Evolutionary conservation across 2,888 invertebrate species (phyloP).

Genomic region (Heterodera filipjevi): DNA sequence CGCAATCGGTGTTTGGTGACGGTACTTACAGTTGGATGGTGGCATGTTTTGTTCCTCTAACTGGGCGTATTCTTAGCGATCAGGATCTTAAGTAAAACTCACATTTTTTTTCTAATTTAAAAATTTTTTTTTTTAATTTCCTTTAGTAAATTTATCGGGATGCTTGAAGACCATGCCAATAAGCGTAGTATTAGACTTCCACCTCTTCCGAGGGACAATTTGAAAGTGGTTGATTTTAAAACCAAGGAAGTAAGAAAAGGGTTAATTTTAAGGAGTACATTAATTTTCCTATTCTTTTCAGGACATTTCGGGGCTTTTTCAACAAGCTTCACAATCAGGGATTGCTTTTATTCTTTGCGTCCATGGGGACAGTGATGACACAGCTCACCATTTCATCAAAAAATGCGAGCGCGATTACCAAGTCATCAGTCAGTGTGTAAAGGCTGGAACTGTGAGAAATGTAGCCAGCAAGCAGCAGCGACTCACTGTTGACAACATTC

Average conservation of each 20-base stretch:
- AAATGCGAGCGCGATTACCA: conserved; percentile 22
- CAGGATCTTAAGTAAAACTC: conserved; percentile 4
- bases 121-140: background rate
- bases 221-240: background rate
- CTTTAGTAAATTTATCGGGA: background rate
- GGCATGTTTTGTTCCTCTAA: background rate
- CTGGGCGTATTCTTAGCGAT: background rate
- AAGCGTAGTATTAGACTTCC: background rate
- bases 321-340: conserved; percentile 5
- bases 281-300: background rate
- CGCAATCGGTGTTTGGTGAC: conserved; percentile 5
- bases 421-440: conserved; percentile 32
- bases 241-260: conserved; percentile 1
- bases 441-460: conserved; percentile 24
- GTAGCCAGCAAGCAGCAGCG: conserved; percentile 25
- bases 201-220: background rate
- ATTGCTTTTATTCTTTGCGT: conserved; percentile 29
- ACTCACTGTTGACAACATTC: conserved; percentile 32
- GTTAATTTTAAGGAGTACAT: background rate
- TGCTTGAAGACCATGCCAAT: background rate
- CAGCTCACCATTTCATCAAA: conserved; percentile 29
- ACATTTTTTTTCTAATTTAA: background rate
- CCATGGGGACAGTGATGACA: conserved; percentile 28
- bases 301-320: conserved; percentile 18
- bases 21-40: conserved; percentile 19